These are phyloP conservation scores for Cuniculus paca DNA, from an alignment of 2,797 vertebrate species.

Conservation along the genomic window DNA sequence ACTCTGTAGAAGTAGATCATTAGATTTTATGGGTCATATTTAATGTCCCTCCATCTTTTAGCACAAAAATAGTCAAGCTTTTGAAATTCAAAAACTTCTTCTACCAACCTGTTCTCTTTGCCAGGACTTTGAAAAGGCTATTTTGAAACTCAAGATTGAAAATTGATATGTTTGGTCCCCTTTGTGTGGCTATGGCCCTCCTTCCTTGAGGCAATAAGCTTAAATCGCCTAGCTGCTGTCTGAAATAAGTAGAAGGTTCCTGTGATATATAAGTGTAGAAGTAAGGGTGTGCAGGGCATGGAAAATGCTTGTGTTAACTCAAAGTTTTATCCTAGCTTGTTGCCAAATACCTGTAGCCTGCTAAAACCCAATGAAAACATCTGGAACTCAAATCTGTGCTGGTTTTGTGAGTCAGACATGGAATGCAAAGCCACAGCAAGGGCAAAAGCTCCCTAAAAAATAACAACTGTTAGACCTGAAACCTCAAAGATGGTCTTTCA, in stretches of 20 bases:
- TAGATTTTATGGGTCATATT: neutral
- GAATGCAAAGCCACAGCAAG: neutral
- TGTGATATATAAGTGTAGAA: neutral
- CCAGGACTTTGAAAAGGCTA: constrained; percentile 63
- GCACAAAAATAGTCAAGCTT: constrained; percentile 27
- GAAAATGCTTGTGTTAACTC: constrained; percentile 7
- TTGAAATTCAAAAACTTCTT: constrained; percentile 70
- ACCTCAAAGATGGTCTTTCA: neutral
- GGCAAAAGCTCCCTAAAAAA: neutral
- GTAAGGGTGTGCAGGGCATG: neutral
- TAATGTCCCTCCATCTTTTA: constrained; percentile 27
- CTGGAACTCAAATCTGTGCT: constrained; percentile 11
- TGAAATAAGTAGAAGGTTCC: constrained; percentile 11
- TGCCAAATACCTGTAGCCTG: constrained; percentile 6
- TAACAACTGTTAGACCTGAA: neutral
- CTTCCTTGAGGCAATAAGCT: constrained; percentile 54
- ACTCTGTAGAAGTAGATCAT: neutral
- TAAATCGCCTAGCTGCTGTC: neutral
- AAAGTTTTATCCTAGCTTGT: neutral
- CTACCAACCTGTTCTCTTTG: constrained; percentile 59
- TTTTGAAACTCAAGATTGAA: constrained; percentile 73
- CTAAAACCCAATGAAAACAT: constrained; percentile 36
- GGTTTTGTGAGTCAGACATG: constrained; percentile 20
- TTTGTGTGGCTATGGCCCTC: constrained; percentile 45
- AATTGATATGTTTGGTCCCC: constrained; percentile 55